Evolutionary conservation across 2,888 invertebrate species (phyloP), one percentile per base, ranked within the genome.

Genomic region (Apamea anceps): DNA sequence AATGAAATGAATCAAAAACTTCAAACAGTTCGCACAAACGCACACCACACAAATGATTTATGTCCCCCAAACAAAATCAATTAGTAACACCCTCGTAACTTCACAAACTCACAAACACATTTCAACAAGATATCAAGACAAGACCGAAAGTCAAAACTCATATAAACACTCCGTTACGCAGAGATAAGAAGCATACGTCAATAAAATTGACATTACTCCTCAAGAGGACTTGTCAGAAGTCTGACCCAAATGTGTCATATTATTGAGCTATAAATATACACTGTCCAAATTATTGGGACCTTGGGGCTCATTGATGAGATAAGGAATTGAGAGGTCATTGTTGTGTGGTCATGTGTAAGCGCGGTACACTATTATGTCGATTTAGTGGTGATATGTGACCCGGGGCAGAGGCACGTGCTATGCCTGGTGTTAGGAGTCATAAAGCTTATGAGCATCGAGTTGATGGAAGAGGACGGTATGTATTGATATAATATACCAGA

Each of bases 181-280:
- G 45, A 80, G 89, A 89, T 88, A 89, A 77, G 79, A 45, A 67
- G 70, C 88, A 88, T 90, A 87, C 85, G 87, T 90, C 91, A 91
- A 89, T 91, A 91, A 91, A 91, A 91, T 87, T 90, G 90, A 86
- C 91, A 90, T 91, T 91, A 92, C 91, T 89, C 89, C 86, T 81
- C 84, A 88, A 87, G 89, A 88, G 88, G 81, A 84, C 91, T 89
- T 92, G 92, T 92, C 92, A 90, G 80, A 77, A 87, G 80, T 88
- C 86, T 92, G 93, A 93, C 94, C 93, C 91, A 90, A 92, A 94
- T 93, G 91, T 92, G 92, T 93, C 94, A 92, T 92, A 94, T 93
- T 93, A 94, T 94, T 92, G 93, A 89, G 91, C 94, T 91, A 93
- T 95, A 95, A 95, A 95, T 94, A 94, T 92, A 89, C 88, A 81